Base-by-base conservation (phyloP, 2,888 invertebrate species). In the Hypomecis punctinalis region DNA sequence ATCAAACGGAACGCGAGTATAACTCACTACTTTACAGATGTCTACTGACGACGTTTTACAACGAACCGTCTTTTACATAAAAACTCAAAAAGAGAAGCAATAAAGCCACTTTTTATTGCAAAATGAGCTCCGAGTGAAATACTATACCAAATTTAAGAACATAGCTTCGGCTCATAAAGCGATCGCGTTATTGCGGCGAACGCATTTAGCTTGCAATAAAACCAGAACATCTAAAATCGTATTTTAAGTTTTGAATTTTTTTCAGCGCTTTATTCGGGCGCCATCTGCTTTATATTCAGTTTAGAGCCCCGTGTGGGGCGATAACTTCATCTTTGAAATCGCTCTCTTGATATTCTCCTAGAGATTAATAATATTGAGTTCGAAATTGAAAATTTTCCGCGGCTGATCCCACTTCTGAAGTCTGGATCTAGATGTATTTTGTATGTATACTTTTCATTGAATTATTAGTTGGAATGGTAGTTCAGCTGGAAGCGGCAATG, bases 121-220 rank as follows among this genome's bases (percentile, higher is more conserved):
- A 73, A 70, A 73, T 73, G 71, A 74, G 70, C 74, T 74, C 73
- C 72, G 71, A 80, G 78, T 82, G 76, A 75, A 76, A 80, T 81
- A 81, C 78, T 76, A 80, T 79, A 78, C 78, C 79, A 79, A 83
- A 84, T 85, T 83, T 81, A 78, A 80, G 80, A 80, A 80, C 77
- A 80, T 78, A 76, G 66, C 75, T 74, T 79, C 79, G 75, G 67
- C 63, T 81, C 82, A 79, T 89, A 89, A 89, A 89, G 77, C 84
- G 82, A 88, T 88, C 85, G 81, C 81, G 85, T 85, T 84, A 88
- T 82, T 79, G 85, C 84, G 83, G 78, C 83, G 80, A 79, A 84
- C 86, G 86, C 84, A 85, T 87, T 86, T 84, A 78, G 79, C 75
- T 78, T 85, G 81, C 83, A 85, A 87, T 88, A 88, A 85, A 88